These are phyloP conservation scores for Melanchra persicariae DNA, from an alignment of 2,888 invertebrate genomes.

Conservation along the genomic window DNA sequence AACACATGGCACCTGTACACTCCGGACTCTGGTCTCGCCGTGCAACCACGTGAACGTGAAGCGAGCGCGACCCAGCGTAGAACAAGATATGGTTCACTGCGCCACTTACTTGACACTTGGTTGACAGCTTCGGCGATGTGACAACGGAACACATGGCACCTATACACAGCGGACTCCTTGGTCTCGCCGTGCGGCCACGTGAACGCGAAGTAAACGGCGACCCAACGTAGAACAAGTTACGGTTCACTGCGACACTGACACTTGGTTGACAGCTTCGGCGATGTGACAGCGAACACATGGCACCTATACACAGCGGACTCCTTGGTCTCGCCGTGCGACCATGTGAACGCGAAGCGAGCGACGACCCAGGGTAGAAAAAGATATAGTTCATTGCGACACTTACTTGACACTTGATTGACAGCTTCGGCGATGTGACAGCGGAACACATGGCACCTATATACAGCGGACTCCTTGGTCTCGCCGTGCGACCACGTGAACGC, in stretches of 20 bases:
- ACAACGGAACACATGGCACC: conserved; percentile 99
- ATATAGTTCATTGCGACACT: conserved; percentile 91
- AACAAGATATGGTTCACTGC: conserved; percentile 93
- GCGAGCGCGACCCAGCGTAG: conserved; percentile 95
- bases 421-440: conserved; percentile 98
- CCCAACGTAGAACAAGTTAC: conserved; percentile 98
- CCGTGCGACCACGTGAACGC: conserved; percentile 99
- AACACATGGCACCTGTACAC: conserved; percentile 99
- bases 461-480: conserved; percentile 95
- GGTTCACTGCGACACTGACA: conserved; percentile 94
- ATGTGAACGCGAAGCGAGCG: conserved; percentile 99
- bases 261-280: conserved; percentile 96
- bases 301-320: conserved; percentile 98
- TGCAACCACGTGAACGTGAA: conserved; percentile 99
- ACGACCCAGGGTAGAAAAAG: conserved; percentile 97
- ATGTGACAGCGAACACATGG: conserved; percentile 99
- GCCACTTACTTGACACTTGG: conserved; percentile 93
- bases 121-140: conserved; percentile 98
- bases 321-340: conserved; percentile 97
- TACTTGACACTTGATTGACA: conserved; percentile 94
- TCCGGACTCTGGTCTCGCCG: conserved; percentile 96
- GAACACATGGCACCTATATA: conserved; percentile 99
- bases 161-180: conserved; percentile 96
- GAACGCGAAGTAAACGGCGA: conserved; percentile 99
- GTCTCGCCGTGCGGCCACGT: conserved; percentile 98